These are phyloP conservation scores for Microctonus brassicae DNA, from an alignment of 2,888 invertebrate species.

Conservation along the genomic window DNA sequence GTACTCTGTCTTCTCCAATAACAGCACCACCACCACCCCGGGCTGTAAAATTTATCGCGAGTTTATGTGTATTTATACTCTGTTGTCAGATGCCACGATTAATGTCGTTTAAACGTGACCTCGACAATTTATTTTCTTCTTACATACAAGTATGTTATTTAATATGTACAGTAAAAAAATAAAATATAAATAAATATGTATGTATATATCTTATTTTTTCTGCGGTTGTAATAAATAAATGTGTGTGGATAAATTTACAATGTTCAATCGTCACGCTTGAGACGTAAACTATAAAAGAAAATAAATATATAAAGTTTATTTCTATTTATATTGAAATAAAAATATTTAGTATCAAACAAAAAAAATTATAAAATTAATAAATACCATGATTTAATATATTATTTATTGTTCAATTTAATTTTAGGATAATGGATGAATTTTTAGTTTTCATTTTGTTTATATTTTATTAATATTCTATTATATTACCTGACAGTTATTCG, in stretches of 20 bases:
- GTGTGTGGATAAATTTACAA: background rate
- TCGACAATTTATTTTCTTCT: background rate
- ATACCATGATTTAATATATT: background rate
- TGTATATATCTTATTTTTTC: background rate
- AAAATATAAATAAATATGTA: background rate
- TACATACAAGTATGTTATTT: background rate
- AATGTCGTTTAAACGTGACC: slow-evolving; percentile 10
- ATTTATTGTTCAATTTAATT: background rate
- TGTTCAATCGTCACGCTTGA: background rate
- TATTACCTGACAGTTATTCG: slow-evolving; percentile 12
- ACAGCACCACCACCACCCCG: background rate
- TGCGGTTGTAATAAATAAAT: background rate
- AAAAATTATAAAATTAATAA: background rate
- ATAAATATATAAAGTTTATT: background rate
- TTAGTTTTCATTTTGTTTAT: background rate
- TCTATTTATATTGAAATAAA: background rate
- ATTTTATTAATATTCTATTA: background rate
- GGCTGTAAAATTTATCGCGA: slow-evolving; percentile 17
- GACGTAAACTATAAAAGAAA: background rate
- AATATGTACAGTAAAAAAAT: background rate
- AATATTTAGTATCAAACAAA: background rate
- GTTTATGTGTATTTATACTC: slow-evolving; percentile 21
- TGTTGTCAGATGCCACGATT: slow-evolving; percentile 7
- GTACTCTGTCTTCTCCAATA: slow-evolving; percentile 16
- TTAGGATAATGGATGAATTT: background rate